phyloP scores from a whole-genome alignment of 2,113 vertebrate species.

The Marmota monax region DNA sequence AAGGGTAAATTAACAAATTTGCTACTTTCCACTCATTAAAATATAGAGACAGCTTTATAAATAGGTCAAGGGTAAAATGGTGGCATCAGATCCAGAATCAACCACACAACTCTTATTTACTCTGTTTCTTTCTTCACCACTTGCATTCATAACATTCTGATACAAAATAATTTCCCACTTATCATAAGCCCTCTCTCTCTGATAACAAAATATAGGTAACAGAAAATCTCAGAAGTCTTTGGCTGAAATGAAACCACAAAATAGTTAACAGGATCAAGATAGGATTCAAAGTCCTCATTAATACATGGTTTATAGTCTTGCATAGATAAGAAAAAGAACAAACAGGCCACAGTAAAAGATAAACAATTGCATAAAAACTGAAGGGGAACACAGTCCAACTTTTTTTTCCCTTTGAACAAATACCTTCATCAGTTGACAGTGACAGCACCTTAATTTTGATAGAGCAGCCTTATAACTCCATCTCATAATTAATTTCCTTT shows the following conservation, averaged over 20 bases:
- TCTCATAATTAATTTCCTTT: neutral
- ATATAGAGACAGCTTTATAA: neutral
- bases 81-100: neutral
- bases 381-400: neutral
- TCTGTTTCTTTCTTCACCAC: constrained; percentile 33
- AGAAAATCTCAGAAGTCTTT: neutral
- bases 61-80: neutral
- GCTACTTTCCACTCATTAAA: neutral
- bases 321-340: constrained; percentile 18
- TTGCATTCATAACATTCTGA: neutral
- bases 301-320: constrained; percentile 3
- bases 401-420: neutral
- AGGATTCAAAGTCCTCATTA: constrained; percentile 52
- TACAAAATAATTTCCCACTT: constrained; percentile 12
- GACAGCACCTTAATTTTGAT: neutral
- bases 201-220: constrained; percentile 19
- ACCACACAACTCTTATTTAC: neutral
- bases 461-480: neutral
- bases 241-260: constrained; percentile 22
- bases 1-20: neutral
- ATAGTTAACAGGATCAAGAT: neutral
- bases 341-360: neutral
- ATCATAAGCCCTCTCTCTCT: neutral
- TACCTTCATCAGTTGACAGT: neutral
- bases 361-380: constrained; percentile 19